Evolutionary conservation across 2,888 invertebrate species (phyloP).

Genomic region (Pristionchus fissidentatus): DNA sequence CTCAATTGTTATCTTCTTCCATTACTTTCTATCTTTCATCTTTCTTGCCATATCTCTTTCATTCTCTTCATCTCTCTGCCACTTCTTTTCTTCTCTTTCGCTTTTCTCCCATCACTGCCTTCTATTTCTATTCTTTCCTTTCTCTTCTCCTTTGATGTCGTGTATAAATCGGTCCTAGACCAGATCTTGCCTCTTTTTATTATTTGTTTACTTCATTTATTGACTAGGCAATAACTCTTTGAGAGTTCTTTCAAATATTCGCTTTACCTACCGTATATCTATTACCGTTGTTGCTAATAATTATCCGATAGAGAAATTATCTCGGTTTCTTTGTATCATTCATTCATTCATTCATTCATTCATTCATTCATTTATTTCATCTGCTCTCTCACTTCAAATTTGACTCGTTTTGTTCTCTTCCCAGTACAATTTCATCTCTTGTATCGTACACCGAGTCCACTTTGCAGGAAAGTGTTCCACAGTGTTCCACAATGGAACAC

Average conservation of each 20-base stretch:
- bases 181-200: constrained; percentile 11
- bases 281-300: background rate
- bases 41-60: constrained; percentile 20
- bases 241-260: constrained; percentile 4
- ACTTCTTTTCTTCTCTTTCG: background rate
- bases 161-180: constrained; percentile 15
- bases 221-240: constrained; percentile 17
- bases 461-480: too few species aligned
- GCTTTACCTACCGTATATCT: constrained; percentile 27
- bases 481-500: background rate
- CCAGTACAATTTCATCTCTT: background rate
- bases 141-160: constrained; percentile 15
- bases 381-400: constrained; percentile 9
- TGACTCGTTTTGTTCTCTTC: background rate
- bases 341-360: constrained; percentile 12
- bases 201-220: background rate
- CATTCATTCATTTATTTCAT: constrained; percentile 14
- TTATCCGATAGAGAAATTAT: background rate
- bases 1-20: constrained; percentile 28
- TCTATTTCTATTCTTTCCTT: background rate
- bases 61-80: background rate
- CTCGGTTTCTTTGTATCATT: background rate
- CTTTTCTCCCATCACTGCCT: background rate
- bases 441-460: background rate
- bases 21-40: background rate